Evolutionary conservation across 1,140 invertebrate genomes (phyloP), one percentile per base, ranked within the genome.

Genomic region (Scaptomyza montana): DNA sequence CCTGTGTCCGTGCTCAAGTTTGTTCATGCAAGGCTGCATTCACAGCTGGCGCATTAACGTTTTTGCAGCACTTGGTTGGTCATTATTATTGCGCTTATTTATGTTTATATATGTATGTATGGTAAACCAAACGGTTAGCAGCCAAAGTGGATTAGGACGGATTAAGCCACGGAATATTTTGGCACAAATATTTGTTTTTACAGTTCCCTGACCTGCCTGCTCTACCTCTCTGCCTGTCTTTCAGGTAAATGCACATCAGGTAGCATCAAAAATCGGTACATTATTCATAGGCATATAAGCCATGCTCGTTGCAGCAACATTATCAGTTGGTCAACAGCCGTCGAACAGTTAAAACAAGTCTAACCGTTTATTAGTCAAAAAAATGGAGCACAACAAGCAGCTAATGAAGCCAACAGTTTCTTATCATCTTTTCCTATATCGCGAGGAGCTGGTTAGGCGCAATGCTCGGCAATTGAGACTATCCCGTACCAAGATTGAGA

Each of bases 81-180:
- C 47, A 62, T 63, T 59, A 51, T 53, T 4, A 41, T 43, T 50
- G 25, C 36, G 45, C 47, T 75, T 63, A 80, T 65, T 47, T 49
- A 46, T 77, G 28, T 28, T n/a, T 16, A 16, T 16, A 16, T 16
- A 16, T 16, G 1, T 46, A 28, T 47, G 12, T 30, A 33, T 79
- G 68, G 76, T 75, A 70, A 80, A 74, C 81, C 74, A 51, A 59
- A 68, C 59, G 81, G 54, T 76, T 78, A 66, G 68, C 60, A 78
- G 59, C 71, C 68, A 64, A 76, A 80, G 53, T 77, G 77, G 76
- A 86, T 89, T 89, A 84, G 67, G 6, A 53, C 33, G 80, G 84
- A 89, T 89, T 89, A 89, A 81, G 77, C 49, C 19, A 56, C 78
- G 79, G 89, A 84, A 89, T 89, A 87, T 87, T 87, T 87, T 89